These are phyloP conservation scores for Paedocypris micromegethes DNA, from an alignment of 2,797 vertebrate genomes.

Conservation along the genomic window DNA sequence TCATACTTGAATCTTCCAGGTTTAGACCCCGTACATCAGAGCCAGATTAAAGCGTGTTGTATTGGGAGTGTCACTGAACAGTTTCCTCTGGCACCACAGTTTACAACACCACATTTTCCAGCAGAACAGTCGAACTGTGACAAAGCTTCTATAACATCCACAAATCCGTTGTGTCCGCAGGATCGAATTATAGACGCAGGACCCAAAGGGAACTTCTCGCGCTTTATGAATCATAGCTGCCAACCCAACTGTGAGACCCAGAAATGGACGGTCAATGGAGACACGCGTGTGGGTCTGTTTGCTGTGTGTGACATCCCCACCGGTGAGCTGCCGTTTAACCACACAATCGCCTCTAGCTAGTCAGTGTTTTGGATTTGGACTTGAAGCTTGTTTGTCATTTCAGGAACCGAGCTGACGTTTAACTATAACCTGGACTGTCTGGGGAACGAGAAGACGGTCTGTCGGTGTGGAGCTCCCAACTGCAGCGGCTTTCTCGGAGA, in stretches of 20 bases:
- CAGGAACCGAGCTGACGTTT: conserved; percentile 93
- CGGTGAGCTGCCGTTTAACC: conserved; percentile 62
- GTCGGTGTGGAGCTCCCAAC: conserved; percentile 91
- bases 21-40: conserved; percentile 54
- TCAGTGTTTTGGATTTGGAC: background rate
- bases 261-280: conserved; percentile 97
- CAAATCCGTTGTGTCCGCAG: conserved; percentile 55
- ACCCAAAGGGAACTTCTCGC: conserved; percentile 95
- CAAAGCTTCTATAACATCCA: background rate
- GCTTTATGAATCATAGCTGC: conserved; percentile 99
- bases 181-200: conserved; percentile 97
- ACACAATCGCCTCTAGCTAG: no score
- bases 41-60: conserved; percentile 72
- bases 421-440: conserved; percentile 98
- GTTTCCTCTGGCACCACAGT: conserved; percentile 61
- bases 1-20: conserved; percentile 46
- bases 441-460: conserved; percentile 94
- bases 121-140: background rate
- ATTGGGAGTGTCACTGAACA: conserved; percentile 71
- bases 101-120: conserved; percentile 60
- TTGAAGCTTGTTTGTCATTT: background rate
- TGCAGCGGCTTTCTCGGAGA: conserved; percentile 97
- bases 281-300: conserved; percentile 91
- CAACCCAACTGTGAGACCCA: conserved; percentile 98
- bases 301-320: conserved; percentile 89